phyloP scores from a whole-genome alignment of 37 sponge, comb jelly and placozoan species.

The Halisarca cf. caerulea region DNA sequence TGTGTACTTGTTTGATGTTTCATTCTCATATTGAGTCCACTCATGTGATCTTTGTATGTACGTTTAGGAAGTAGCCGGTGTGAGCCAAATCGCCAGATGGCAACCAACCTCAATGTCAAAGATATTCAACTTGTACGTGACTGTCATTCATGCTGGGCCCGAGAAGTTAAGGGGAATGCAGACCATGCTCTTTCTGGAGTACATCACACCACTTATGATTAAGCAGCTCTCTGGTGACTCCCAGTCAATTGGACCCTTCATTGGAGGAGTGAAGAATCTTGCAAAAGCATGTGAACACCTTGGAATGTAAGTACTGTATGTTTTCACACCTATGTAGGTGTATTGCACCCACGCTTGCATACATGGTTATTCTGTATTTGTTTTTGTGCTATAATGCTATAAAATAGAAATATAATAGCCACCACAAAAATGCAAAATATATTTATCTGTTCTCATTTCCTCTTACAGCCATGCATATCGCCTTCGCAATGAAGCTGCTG shows the following conservation, averaged over 20 bases:
- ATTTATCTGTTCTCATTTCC: too few species aligned
- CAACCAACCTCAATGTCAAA: conserved; percentile 23
- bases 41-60: too few species aligned
- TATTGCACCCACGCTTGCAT: background rate
- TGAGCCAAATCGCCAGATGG: background rate
- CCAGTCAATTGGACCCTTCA: background rate
- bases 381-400: too few species aligned
- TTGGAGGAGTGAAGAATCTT: conserved; percentile 21
- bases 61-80: conserved; percentile 5
- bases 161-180: conserved; percentile 71
- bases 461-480: too few species aligned
- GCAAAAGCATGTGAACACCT: background rate
- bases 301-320: conserved; percentile 1
- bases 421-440: too few species aligned
- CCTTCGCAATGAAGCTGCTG: too few species aligned
- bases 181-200: conserved; percentile 56
- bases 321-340: too few species aligned
- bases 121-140: conserved; percentile 37
- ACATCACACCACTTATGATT: conserved; percentile 46
- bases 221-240: background rate
- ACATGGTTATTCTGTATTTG: too few species aligned
- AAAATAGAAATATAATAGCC: too few species aligned
- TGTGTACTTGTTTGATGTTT: too few species aligned
- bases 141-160: conserved; percentile 53
- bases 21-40: too few species aligned